phyloP scores from a whole-genome alignment of 2,113 vertebrate species.

The Condylura cristata region DNA sequence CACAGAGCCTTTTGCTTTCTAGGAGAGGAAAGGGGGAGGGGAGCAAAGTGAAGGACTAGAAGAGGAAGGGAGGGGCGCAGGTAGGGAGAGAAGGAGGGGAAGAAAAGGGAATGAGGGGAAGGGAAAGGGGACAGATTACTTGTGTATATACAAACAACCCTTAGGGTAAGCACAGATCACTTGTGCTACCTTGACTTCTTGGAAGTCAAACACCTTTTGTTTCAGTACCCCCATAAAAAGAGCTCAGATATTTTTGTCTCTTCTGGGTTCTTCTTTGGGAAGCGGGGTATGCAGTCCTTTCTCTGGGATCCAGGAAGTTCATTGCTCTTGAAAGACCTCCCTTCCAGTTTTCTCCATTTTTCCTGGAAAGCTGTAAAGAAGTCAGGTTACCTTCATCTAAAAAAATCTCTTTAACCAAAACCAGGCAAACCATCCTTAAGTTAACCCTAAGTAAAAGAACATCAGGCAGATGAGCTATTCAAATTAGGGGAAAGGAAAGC shows the following conservation, averaged over 20 bases:
- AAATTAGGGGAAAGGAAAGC: background rate
- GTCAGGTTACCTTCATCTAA: conserved; percentile 5
- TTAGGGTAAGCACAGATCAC: background rate
- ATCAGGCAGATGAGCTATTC: background rate
- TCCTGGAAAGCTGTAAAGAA: background rate
- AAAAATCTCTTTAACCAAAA: background rate
- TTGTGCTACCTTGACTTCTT: background rate
- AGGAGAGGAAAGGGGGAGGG: no score
- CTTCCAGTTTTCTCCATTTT: background rate
- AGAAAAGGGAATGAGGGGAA: no score
- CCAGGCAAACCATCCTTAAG: background rate
- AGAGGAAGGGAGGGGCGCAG: no score
- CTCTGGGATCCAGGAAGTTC: background rate
- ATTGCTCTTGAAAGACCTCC: background rate
- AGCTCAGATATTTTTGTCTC: background rate
- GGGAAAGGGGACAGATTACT: background rate
- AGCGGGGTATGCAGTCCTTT: background rate
- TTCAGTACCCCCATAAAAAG: background rate
- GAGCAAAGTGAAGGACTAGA: no score
- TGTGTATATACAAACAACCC: background rate
- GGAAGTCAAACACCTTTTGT: background rate
- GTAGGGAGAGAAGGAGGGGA: no score
- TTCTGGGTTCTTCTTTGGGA: background rate
- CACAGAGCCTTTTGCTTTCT: background rate
- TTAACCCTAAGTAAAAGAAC: background rate